Base-by-base conservation (phyloP, 2,797 vertebrate species). In the Pitangus sulphuratus region DNA sequence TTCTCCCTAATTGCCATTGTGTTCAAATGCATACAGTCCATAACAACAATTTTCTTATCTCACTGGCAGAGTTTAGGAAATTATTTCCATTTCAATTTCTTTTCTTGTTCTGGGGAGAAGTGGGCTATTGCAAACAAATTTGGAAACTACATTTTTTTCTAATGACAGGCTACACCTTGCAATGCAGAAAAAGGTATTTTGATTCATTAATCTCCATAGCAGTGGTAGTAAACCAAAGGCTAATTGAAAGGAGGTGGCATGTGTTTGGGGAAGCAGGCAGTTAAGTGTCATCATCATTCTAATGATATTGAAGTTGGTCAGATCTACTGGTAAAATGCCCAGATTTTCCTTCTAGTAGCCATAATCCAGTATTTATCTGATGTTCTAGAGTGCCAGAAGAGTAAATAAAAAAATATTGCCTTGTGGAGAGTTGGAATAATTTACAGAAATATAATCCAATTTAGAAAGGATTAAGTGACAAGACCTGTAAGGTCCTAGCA, bases 271-370 rank as follows among this genome's bases (percentile, higher is more conserved):
- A 91, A 83, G 48, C 35, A 96, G 74, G 45, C 64, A 85, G 65
- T 93, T 91, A 94, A 96, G 91, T 88, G 40, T 92, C 87, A 75
- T 92, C 84, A 81, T 82, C 74, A 60, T 87, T 93, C 92, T 96
- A 89, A 96, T 93, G 79, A 92, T 76, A 79, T 37, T 85, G 89
- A 95, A 96, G 51, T 76, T 72, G 64, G 45, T 92, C 64, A 82
- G 84, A 79, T 68, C 93, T 88, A 65, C 47, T 93, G 88, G 81
- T 96, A 90, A 66, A 65, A 81, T 96, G 93, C 92, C 94, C 93
- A 96, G 84, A 84, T 95, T 37, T 93, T 50, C 54, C 56, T 87
- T 92, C 74, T 39, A 95, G 84, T 60, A 89, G 22, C 53, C 90
- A 16, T 87, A 77, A 81, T 78, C 83, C 14, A 31, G 37, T 88